Evolutionary conservation across 2,888 invertebrate species (phyloP), one percentile per base, ranked within the genome.

Genomic region (Sinelater perroti): DNA sequence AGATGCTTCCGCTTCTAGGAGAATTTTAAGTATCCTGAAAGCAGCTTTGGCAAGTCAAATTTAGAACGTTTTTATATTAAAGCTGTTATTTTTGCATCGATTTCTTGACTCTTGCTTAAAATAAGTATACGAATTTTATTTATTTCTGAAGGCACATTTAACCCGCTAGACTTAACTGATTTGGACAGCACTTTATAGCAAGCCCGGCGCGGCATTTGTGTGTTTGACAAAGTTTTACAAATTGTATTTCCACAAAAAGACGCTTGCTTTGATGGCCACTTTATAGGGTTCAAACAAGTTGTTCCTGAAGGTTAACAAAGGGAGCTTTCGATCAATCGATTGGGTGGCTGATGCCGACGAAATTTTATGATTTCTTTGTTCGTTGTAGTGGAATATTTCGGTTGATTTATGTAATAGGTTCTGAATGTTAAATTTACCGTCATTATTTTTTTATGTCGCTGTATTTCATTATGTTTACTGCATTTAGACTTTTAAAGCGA

Each of bases 231-330:
- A 44, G 44, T 53, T 49, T 18, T 45, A 20, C 35, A 44, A 44
- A 53, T 45, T 53, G 33, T 24, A 46, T 44, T 53, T 44, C 7
- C 26, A 40, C 35, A 53, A 21, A 44, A 53, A 44, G 35, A 31
- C 44, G 17, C 31, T 45, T 53, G 44, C 31, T 53, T 44, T 53
- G 53, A 53, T 31, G 44, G 52, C 11, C 44, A 33, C 26, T 45
- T 53, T 53, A 45, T 45, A 53, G 21, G 44, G 44, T 35, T 53
- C 53, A 53, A 45, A 44, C 53, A 53, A 53, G 53, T 42, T 45
- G 42, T 40, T 26, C 53, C 21, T 33, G 45, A 53, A 53, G 44
- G 53, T 53, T 53, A 53, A 45, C 53, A 53, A 44, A 53, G 53
- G 36, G 24, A 44, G 26, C 26, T 44, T 53, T 53, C 40, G 51